These are phyloP conservation scores for Cheiracanthium punctorium DNA, from an alignment of 2,888 invertebrate species.

Conservation along the genomic window DNA sequence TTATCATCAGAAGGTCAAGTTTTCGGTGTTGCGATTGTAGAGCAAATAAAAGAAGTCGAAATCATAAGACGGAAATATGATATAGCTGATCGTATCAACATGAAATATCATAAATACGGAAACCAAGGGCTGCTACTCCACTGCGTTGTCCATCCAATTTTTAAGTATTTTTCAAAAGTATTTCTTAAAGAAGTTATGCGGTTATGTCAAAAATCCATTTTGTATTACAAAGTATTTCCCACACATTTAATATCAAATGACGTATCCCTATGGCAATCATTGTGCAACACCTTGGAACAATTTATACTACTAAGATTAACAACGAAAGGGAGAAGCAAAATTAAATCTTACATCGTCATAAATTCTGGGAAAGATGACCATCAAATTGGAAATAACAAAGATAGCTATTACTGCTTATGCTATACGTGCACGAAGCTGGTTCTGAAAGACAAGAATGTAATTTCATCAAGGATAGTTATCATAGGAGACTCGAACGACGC, in stretches of 20 bases:
- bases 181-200: conserved; percentile 39
- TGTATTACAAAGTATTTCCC: conserved; percentile 43
- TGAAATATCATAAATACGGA: conserved; percentile 38
- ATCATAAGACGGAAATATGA: conserved; percentile 35
- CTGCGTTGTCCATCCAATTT: conserved; percentile 46
- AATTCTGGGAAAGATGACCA: not conserved
- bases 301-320: conserved; percentile 8
- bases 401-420: conserved; percentile 32
- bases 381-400: not conserved
- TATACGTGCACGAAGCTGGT: conserved; percentile 24
- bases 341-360: not conserved
- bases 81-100: not conserved
- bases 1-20: conserved; percentile 23
- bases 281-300: conserved; percentile 51
- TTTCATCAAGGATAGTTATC: conserved; percentile 45
- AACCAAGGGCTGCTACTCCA: conserved; percentile 32
- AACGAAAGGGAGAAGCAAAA: not conserved
- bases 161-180: conserved; percentile 22
- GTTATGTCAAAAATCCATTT: conserved; percentile 33
- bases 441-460: conserved; percentile 11
- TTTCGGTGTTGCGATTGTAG: conserved; percentile 34
- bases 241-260: conserved; percentile 19
- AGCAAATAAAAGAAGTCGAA: conserved; percentile 11
- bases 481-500: conserved; percentile 36
- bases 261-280: conserved; percentile 43